These are phyloP conservation scores for Thalpophila matura DNA, from an alignment of 2,888 invertebrate genomes.

Conservation along the genomic window DNA sequence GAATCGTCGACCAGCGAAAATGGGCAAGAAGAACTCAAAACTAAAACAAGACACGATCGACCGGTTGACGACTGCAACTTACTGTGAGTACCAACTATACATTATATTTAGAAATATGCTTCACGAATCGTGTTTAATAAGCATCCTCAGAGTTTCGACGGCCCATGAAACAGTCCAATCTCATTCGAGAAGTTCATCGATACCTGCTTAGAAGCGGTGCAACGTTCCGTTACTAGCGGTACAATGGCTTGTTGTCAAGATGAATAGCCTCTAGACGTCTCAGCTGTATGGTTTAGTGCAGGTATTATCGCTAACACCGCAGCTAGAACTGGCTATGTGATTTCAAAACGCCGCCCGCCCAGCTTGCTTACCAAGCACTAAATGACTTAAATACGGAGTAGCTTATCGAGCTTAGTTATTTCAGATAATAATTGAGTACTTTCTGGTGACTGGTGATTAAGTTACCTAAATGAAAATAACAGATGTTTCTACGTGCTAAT, in stretches of 20 bases:
- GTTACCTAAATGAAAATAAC: not conserved
- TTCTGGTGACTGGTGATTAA: conserved; percentile 11
- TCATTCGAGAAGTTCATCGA: conserved; percentile 14
- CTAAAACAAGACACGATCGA: conserved; percentile 98
- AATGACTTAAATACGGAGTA: conserved; percentile 4
- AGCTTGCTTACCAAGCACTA: not conserved
- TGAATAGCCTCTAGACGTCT: conserved; percentile 15
- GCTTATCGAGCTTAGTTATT: conserved; percentile 3
- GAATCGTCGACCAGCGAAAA: conserved; percentile 82
- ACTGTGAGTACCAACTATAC: conserved; percentile 93
- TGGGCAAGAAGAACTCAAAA: conserved; percentile 99
- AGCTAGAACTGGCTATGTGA: not conserved
- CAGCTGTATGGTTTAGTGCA: conserved; percentile 6
- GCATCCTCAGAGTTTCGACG: not conserved
- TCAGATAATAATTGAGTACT: conserved; percentile 20
- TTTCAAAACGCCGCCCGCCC: conserved; percentile 10
- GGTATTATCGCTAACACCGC: conserved; percentile 13
- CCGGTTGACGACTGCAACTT: conserved; percentile 97
- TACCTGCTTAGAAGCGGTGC: conserved; percentile 14
- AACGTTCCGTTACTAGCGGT: not conserved
- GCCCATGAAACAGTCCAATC: conserved; percentile 11
- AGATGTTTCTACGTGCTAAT: conserved; percentile 1
- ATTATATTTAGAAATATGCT: conserved; percentile 19
- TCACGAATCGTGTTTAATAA: conserved; percentile 14
- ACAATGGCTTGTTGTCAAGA: conserved; percentile 29